phyloP scores from a whole-genome alignment of 2,888 invertebrate species.

The Tyria jacobaeae region DNA sequence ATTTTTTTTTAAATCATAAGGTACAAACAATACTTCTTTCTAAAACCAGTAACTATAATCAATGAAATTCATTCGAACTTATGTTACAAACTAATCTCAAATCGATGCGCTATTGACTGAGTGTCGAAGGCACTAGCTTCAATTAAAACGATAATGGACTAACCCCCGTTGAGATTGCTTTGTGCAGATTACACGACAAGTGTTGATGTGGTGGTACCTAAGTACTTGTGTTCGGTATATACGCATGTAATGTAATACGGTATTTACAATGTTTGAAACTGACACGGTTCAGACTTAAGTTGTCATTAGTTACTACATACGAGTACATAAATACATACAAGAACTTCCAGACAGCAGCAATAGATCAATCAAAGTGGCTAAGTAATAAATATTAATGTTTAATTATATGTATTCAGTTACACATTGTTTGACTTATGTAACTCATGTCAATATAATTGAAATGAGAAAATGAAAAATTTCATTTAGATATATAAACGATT shows the following conservation, averaged over 20 bases:
- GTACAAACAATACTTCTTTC: too few relatives aligned
- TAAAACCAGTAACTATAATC: conserved; percentile 1
- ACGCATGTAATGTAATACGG: background rate
- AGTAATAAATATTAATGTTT: too few relatives aligned
- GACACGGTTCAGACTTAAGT: background rate
- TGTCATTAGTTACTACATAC: background rate
- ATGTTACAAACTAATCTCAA: conserved; percentile 28
- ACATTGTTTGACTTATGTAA: too few relatives aligned
- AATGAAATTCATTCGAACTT: conserved; percentile 17
- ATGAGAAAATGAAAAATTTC: too few relatives aligned
- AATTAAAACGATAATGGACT: conserved; percentile 39
- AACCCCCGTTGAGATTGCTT: conserved; percentile 35
- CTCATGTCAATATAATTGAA: too few relatives aligned
- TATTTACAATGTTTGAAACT: background rate
- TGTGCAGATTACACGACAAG: conserved; percentile 28
- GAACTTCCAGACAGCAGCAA: background rate
- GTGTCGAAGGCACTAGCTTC: conserved; percentile 26
- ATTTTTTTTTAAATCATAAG: background rate
- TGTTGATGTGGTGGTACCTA: background rate
- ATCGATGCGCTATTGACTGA: conserved; percentile 25
- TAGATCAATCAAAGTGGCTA: too few relatives aligned
- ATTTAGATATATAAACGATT: too few relatives aligned
- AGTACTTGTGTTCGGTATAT: background rate
- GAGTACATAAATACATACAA: background rate
- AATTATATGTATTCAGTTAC: too few relatives aligned